Base-by-base conservation (phyloP, 2,888 invertebrate species). In the Cotesia congregata region DNA sequence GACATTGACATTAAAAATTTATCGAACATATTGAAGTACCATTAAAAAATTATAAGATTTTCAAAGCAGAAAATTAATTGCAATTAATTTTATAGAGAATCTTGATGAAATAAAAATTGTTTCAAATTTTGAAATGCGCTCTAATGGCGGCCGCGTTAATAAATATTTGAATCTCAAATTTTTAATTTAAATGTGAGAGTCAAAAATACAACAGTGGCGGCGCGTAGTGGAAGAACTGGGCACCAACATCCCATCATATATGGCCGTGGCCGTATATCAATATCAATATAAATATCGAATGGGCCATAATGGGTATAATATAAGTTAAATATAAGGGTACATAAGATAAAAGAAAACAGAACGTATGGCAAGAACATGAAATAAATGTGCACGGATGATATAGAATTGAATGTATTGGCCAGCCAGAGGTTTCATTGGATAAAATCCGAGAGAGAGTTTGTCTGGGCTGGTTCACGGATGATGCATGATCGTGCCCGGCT, bases 401-500 rank as follows among this genome's bases (percentile, higher is more conserved):
- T 59, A 68, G 74, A 67, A 67, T 72, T 12, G 40, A 61, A 20
- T 67, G 15, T 60, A 12, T 50, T 50, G 50, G 50, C 9, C 50
- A 50, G 50, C 50, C 50, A 50, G 12, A 12, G 12, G 50, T 50
- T 50, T 50, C 50, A 12, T 50, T 9, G 50, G 12, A 50, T 50
- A 50, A 50, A 50, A 50, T 50, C 6, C 9, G 15, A 40, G 61
- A 70, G 60, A 67, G 72, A 76, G 79, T 61, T 73, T 76, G 73
- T 78, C 83, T 86, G 86, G 86, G 87, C 87, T 81, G 80, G 82
- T 82, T 82, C 30, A 30, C 9, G 83, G 85, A 87, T 87, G 87
- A 87, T 87, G 84, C 86, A 87, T 86, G 85, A 82, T 83, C 83
- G 83, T 83, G 79, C 78, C 82, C 81, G 61, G 71, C 67, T 76